Base-by-base conservation (phyloP, 1,140 invertebrate species). In the Scylla paramamosain region DNA sequence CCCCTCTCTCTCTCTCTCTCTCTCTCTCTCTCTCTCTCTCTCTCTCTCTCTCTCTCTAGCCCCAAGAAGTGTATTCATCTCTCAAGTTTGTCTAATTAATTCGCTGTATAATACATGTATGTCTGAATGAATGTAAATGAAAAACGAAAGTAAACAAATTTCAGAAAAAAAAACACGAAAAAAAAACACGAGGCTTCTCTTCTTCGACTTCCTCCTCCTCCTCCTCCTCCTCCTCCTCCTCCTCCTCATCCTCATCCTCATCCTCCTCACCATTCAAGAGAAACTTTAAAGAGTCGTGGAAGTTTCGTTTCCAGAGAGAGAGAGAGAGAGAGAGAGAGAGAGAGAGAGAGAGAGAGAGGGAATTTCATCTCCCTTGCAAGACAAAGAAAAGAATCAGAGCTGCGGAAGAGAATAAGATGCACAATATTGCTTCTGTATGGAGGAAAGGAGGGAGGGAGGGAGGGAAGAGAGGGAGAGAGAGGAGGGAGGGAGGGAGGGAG, bases 261-360 rank as follows among this genome's bases (percentile, higher is more conserved):
- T 59, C 52, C 52, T 12, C 52, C 52, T 59, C 0, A 59, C 52
- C 52, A 59, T 59, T 59, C 52, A 20, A 59, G 52, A 20, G 52
- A 59, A 59, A 59, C 52, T 59, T 59, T 59, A 59, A 59, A 59
- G 52, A 59, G 3, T 59, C 52, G 12, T 16, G 52, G 10, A 59
- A 59, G 52, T 77, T n/a, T 77, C 8, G 20, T 12, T 20, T n/a
- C 20, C n/a, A 14, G 39, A 46, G 31, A 87, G 31, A 32, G 84
- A 87, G 84, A 87, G 84, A 39, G 31, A 32, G 84, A 87, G 84
- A 87, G 31, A 87, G 67, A 77, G 67, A 59, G 52, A 59, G 52
- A 59, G 52, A 59, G 52, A 84, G n/a, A 84, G 10, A 84, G 10
- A 32, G n/a, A 16, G n/a, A 84, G 83, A 29, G 83, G 10, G 10